phyloP scores from a whole-genome alignment of 2,113 vertebrate species.

The Pavo muticus region DNA sequence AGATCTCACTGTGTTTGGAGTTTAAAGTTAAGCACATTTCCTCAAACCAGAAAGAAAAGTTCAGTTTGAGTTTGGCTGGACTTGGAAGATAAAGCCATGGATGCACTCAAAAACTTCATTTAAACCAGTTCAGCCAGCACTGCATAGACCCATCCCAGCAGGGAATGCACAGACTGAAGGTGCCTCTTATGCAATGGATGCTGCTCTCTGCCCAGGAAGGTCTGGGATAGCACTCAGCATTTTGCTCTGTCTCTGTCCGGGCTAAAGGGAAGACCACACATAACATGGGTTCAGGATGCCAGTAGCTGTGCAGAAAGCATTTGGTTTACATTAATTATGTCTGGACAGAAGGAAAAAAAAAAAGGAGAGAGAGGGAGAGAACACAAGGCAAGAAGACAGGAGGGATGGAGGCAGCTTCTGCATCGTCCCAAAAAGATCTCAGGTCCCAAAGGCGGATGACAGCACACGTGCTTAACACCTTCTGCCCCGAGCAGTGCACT shows the following conservation, averaged over 20 bases:
- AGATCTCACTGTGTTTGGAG: not conserved
- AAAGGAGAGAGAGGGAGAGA: not conserved
- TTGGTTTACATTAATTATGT: constrained; percentile 39
- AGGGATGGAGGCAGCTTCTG: not conserved
- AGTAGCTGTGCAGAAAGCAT: constrained; percentile 37
- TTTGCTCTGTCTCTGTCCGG: constrained; percentile 39
- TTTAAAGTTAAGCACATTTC: not conserved
- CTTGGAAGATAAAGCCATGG: not conserved
- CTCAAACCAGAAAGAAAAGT: not conserved
- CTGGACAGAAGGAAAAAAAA: not conserved
- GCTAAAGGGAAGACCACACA: constrained; percentile 50
- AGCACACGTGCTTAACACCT: not conserved
- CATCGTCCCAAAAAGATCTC: not conserved
- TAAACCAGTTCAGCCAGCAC: not conserved
- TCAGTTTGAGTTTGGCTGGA: not conserved
- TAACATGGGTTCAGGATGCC: constrained; percentile 34
- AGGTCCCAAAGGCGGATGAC: not conserved
- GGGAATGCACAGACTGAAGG: not conserved
- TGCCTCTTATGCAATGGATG: constrained; percentile 10
- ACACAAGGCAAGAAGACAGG: not conserved
- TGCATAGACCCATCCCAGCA: not conserved
- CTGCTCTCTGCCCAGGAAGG: constrained; percentile 21
- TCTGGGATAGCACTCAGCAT: constrained; percentile 48
- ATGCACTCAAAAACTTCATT: not conserved
- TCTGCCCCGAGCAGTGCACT: not conserved